phyloP scores from a whole-genome alignment of 2,888 invertebrate species.

The Crossocerus cetratus region DNA sequence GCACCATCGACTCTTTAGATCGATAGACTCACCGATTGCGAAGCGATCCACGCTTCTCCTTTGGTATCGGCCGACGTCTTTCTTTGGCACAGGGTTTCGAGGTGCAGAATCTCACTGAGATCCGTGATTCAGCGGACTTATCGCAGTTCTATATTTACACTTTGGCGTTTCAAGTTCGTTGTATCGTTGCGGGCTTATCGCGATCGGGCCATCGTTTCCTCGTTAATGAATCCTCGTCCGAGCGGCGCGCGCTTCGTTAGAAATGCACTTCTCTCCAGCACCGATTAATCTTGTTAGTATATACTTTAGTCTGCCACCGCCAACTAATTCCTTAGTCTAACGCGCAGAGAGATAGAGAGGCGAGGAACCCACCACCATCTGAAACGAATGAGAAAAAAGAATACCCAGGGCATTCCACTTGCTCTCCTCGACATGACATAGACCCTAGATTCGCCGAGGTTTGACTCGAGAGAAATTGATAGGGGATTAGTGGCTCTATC shows the following conservation, averaged over 20 bases:
- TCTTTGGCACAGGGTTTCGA: background rate
- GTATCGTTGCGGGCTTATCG: constrained; percentile 37
- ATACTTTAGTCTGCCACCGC: constrained; percentile 30
- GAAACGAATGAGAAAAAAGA: constrained; percentile 73
- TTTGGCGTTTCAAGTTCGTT: constrained; percentile 30
- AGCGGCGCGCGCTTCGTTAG: background rate
- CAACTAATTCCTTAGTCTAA: constrained; percentile 47
- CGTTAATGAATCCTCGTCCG: constrained; percentile 8
- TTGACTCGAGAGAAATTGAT: no score
- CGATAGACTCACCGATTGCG: no score
- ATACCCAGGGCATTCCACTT: constrained; percentile 63
- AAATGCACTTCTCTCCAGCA: constrained; percentile 5
- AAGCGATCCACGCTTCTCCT: background rate
- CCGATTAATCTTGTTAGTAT: constrained; percentile 58
- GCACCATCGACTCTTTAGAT: no score
- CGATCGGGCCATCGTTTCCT: constrained; percentile 32
- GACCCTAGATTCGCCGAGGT: no score
- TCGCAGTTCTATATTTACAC: constrained; percentile 43
- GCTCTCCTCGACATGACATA: constrained; percentile 4
- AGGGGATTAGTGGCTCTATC: no score
- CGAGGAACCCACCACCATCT: constrained; percentile 72
- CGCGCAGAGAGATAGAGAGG: constrained; percentile 55
- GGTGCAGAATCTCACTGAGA: background rate
- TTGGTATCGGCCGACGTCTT: constrained; percentile 2
- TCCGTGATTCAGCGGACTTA: constrained; percentile 30